Conservation (phyloP, 2,797 vertebrate species). For the Sebastes glaucus region DNA sequence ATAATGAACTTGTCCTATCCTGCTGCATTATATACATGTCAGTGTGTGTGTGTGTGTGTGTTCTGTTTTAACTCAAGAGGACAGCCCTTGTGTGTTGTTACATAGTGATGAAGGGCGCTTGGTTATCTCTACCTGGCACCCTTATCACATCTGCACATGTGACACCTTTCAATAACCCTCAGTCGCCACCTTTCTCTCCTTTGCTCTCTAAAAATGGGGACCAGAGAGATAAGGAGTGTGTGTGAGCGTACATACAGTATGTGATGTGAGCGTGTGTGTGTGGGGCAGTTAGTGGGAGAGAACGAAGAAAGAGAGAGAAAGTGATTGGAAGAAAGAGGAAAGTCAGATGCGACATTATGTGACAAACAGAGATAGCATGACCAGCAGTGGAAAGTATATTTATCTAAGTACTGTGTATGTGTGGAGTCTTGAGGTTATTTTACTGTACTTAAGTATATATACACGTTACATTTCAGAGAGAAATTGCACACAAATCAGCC, state of each 20-base stretch:
- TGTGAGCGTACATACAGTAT: neutral
- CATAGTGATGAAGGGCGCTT: constrained; percentile 65
- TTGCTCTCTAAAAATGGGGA: constrained; percentile 30
- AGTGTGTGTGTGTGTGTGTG: constrained; percentile 25
- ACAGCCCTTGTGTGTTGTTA: constrained; percentile 57
- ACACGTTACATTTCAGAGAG: neutral
- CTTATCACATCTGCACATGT: constrained; percentile 77
- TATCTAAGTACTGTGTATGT: neutral
- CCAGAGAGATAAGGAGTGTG: constrained; percentile 34
- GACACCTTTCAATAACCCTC: constrained; percentile 77
- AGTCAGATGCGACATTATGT: neutral
- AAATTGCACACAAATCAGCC: neutral
- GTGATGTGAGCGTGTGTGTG: neutral
- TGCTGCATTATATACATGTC: constrained; percentile 53
- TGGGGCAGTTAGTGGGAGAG: neutral
- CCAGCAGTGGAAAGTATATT: neutral
- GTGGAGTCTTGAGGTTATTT: neutral
- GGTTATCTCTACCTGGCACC: constrained; percentile 68
- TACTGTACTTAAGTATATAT: neutral
- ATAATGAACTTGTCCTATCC: constrained; percentile 70
- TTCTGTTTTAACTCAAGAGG: constrained; percentile 62
- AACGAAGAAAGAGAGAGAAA: neutral
- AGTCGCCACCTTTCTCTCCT: constrained; percentile 41
- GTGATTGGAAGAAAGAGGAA: neutral
- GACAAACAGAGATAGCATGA: neutral